phyloP scores from a whole-genome alignment of 2,888 invertebrate genomes.

The Venusia cambrica region DNA sequence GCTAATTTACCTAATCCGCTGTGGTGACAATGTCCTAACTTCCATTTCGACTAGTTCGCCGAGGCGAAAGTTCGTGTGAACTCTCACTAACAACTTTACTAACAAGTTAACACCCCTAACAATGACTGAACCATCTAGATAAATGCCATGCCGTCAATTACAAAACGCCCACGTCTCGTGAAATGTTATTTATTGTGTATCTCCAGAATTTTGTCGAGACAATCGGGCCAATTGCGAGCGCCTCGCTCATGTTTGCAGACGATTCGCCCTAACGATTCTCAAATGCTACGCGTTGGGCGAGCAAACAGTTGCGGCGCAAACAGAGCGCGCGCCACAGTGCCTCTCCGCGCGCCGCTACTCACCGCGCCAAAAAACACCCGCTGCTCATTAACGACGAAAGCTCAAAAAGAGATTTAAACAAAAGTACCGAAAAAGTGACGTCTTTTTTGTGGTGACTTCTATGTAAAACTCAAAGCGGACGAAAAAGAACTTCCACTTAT shows the following conservation, averaged over 20 bases:
- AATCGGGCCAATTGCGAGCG: conserved; percentile 69
- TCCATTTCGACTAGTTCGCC: conserved; percentile 65
- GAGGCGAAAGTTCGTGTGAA: conserved; percentile 70
- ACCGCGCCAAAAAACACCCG: conserved; percentile 47
- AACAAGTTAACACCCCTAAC: conserved; percentile 75
- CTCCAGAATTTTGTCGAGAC: conserved; percentile 65
- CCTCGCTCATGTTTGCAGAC: conserved; percentile 67
- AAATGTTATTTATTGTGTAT: conserved; percentile 71
- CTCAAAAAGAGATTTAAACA: conserved; percentile 72
- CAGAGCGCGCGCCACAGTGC: conserved; percentile 39
- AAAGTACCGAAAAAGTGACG: conserved; percentile 69
- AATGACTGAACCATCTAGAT: conserved; percentile 79
- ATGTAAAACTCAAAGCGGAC: conserved; percentile 66
- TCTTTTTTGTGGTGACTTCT: conserved; percentile 72
- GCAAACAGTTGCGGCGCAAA: conserved; percentile 67
- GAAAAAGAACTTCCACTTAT: conserved; percentile 65
- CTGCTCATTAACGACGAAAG: conserved; percentile 71
- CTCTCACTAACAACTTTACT: conserved; percentile 73
- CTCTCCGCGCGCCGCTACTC: conserved; percentile 31
- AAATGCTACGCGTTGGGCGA: conserved; percentile 75
- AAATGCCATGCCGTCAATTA: conserved; percentile 72
- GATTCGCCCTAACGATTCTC: conserved; percentile 76
- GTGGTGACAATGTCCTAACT: conserved; percentile 68
- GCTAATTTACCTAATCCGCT: conserved; percentile 61
- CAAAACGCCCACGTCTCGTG: conserved; percentile 74